Conservation (phyloP, 2,797 vertebrate genomes). For the Trematomus bernacchii region DNA sequence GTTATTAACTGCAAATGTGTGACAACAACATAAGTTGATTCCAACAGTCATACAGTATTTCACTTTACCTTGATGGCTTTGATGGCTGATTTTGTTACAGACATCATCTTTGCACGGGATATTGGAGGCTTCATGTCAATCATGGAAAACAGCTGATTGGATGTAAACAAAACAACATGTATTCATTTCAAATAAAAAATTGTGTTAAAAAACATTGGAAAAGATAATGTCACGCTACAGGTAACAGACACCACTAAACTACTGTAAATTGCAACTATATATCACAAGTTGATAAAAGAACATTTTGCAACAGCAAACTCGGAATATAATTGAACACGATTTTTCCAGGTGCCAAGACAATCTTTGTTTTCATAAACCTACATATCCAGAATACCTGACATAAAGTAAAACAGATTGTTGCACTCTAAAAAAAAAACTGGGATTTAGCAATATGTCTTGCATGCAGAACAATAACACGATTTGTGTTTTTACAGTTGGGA, state of each 20-base stretch:
- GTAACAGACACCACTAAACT: not conserved
- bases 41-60: not conserved
- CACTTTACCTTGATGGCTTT: constrained; percentile 96
- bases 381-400: not conserved
- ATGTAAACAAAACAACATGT: not conserved
- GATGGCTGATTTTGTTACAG: constrained; percentile 98
- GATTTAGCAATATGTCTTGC: no score
- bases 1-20: not conserved
- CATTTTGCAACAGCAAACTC: not conserved
- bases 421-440: not conserved
- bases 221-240: not conserved
- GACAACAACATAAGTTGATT: no score
- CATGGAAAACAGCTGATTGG: constrained; percentile 92
- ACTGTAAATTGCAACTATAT: not conserved
- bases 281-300: not conserved
- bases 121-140: constrained; percentile 99
- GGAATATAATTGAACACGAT: not conserved
- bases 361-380: not conserved
- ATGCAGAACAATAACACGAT: not conserved
- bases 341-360: not conserved
- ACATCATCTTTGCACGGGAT: constrained; percentile 99
- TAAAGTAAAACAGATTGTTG: not conserved
- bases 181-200: not conserved
- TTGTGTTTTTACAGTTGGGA: not conserved
- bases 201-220: not conserved